These are phyloP conservation scores for Torymus aiolomorphi DNA, from an alignment of 2,888 invertebrate species.

Conservation along the genomic window DNA sequence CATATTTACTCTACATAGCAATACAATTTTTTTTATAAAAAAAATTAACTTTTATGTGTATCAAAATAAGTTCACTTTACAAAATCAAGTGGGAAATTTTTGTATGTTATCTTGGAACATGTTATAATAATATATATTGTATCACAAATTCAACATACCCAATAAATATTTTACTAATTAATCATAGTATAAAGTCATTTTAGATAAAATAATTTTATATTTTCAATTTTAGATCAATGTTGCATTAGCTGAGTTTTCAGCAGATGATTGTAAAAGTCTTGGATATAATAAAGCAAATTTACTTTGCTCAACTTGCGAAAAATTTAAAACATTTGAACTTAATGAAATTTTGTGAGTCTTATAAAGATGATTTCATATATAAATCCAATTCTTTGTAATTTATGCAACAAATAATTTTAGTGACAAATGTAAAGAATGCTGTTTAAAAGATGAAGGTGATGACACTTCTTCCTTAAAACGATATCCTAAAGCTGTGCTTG, in stretches of 20 bases:
- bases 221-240: constrained; percentile 56
- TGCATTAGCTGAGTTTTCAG: constrained; percentile 78
- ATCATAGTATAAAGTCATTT: neutral
- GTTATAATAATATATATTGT: no score
- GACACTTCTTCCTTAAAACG: constrained; percentile 81
- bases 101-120: no score
- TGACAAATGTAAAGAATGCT: constrained; percentile 87
- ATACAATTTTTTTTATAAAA: no score
- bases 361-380: constrained; percentile 34
- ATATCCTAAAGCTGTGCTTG: constrained; percentile 93
- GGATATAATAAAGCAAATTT: constrained; percentile 92
- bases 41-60: no score
- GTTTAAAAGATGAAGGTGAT: constrained; percentile 84
- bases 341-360: constrained; percentile 79
- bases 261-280: constrained; percentile 89
- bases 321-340: constrained; percentile 86
- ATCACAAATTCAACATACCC: no score
- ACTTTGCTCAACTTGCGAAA: constrained; percentile 92
- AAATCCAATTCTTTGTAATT: no score
- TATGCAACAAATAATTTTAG: constrained; percentile 69
- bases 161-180: no score
- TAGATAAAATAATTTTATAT: neutral
- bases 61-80: no score
- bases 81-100: no score
- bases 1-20: neutral